Percentiles rank a stretch among this genome's conserved stretches.
Evolutionary conservation across 1,140 invertebrate genomes (phyloP).

Genomic region (Cydia amplana): DNA sequence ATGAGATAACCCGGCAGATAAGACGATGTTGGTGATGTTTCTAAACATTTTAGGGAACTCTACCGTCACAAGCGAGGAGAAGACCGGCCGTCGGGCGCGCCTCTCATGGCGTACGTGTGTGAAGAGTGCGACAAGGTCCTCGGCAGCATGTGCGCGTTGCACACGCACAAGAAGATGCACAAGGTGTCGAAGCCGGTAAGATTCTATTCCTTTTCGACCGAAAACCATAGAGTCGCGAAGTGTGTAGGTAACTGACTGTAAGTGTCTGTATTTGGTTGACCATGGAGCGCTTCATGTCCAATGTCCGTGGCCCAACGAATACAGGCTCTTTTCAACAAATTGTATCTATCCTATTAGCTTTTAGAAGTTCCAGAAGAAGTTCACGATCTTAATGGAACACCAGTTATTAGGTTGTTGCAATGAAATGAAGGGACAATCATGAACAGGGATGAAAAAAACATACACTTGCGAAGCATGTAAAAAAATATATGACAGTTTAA

Average conservation of each 20-base stretch:
- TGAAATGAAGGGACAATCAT: too few species aligned
- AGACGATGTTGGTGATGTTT: too few species aligned
- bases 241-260: background rate
- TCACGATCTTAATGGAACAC: background rate
- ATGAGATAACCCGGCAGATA: too few species aligned
- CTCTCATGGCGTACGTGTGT: constrained; percentile 64
- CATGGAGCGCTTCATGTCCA: background rate
- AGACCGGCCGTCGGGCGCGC: constrained; percentile 63
- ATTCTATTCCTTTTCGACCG: background rate
- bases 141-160: constrained; percentile 71
- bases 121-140: constrained; percentile 73
- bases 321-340: background rate
- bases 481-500: background rate
- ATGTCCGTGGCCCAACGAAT: background rate
- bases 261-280: background rate
- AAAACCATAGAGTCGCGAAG: background rate
- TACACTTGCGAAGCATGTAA: background rate
- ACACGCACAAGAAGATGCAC: constrained; percentile 75
- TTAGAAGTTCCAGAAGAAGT: too few species aligned
- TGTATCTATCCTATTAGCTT: background rate
- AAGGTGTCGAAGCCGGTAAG: constrained; percentile 68
- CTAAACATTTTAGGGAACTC: constrained; percentile 53
- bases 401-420: background rate
- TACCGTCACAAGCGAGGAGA: constrained; percentile 72
- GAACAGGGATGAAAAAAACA: background rate